These are phyloP conservation scores for Sphenopsis melanotis DNA, from an alignment of 2,797 vertebrate genomes.

Conservation along the genomic window DNA sequence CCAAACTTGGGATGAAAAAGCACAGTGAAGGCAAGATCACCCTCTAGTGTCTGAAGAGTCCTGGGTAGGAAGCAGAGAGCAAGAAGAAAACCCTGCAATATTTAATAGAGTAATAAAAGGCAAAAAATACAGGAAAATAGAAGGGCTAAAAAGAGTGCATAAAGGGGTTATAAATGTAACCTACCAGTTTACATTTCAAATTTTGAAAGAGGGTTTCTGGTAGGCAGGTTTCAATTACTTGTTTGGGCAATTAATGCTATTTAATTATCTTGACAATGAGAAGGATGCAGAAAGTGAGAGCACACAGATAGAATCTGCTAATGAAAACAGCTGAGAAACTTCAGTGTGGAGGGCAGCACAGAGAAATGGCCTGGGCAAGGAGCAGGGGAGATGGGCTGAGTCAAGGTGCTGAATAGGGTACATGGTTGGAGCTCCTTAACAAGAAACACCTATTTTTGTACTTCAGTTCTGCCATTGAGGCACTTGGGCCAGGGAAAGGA, in stretches of 20 bases:
- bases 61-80: not conserved
- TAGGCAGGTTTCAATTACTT: not conserved
- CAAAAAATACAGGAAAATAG: not conserved
- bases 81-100: not conserved
- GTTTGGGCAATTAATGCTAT: not conserved
- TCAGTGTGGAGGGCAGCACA: not conserved
- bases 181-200: not conserved
- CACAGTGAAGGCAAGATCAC: not conserved
- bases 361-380: rapidly evolving
- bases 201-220: not conserved
- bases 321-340: not conserved
- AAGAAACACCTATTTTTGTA: rapidly evolving
- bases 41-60: constrained; percentile 5
- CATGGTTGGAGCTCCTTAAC: rapidly evolving
- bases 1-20: not conserved
- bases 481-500: not conserved
- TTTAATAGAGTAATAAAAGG: not conserved
- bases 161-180: not conserved
- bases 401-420: not conserved
- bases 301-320: not conserved
- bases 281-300: not conserved
- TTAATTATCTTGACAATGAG: not conserved
- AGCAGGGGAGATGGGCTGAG: not conserved
- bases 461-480: not conserved
- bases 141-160: not conserved